Percentiles rank a stretch among this genome's conserved stretches.
phyloP scores from a whole-genome alignment of 2,797 vertebrate species.

The Nothura maculosa region DNA sequence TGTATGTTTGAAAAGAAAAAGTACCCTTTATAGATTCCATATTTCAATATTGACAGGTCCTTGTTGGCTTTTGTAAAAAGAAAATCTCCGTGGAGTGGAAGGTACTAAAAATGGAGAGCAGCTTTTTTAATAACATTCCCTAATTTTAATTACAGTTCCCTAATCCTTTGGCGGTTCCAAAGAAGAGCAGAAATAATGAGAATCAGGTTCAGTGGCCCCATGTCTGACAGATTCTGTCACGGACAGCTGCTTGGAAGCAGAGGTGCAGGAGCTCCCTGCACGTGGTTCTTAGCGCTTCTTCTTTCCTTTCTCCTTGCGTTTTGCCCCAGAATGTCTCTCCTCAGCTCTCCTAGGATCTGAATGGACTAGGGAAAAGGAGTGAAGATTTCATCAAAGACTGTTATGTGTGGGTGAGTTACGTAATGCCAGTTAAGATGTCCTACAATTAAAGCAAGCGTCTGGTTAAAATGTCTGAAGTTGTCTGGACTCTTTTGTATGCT shows the following conservation, averaged over 20 bases:
- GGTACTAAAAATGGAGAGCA: neutral
- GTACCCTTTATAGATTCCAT: neutral
- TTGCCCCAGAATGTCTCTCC: constrained; percentile 8
- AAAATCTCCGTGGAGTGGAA: neutral
- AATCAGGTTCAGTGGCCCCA: neutral
- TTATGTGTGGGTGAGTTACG: neutral
- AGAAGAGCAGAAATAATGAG: neutral
- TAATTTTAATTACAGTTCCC: neutral
- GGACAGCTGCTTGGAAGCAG: neutral
- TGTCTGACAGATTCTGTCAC: neutral
- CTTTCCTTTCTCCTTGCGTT: neutral
- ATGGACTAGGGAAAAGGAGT: neutral
- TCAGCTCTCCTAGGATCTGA: neutral
- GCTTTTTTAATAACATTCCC: neutral
- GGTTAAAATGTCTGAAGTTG: constrained; percentile 28
- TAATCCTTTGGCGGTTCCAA: neutral
- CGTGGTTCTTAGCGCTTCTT: neutral
- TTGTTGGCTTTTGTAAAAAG: neutral
- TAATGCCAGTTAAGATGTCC: constrained; percentile 7
- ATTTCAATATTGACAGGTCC: neutral
- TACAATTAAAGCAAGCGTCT: constrained; percentile 25
- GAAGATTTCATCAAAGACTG: constrained; percentile 1
- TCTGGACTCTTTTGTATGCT: constrained; percentile 34
- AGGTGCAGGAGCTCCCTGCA: neutral
- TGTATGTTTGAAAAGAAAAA: neutral